Evolutionary conservation across 1,140 invertebrate genomes (phyloP).

Genomic region (Neodiprion fabricii): DNA sequence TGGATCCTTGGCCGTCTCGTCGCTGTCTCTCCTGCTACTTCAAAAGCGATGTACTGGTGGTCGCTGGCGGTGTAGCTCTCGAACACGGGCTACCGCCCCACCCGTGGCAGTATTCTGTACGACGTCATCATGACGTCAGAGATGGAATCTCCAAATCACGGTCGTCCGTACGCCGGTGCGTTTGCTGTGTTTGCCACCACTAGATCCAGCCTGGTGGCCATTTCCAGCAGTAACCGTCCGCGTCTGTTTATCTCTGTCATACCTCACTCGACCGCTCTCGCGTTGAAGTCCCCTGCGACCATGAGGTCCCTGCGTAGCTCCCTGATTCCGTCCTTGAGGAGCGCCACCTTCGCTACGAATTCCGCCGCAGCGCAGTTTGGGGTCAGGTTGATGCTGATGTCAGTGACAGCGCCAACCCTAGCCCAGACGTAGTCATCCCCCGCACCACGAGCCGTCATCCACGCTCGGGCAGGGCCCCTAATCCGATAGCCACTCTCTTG

Average conservation of each 20-base stretch:
- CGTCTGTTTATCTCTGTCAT: slow-evolving; percentile 13
- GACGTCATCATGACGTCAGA: slow-evolving; percentile 21
- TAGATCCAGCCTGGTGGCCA: no score
- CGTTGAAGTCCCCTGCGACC: slow-evolving; percentile 4
- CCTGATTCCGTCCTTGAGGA: slow-evolving; percentile 22
- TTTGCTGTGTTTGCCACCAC: no score
- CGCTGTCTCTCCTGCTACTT: slow-evolving; percentile 17
- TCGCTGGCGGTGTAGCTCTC: slow-evolving; percentile 26
- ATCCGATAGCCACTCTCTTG: slow-evolving; percentile 14
- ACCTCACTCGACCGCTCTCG: slow-evolving; percentile 20
- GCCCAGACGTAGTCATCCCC: slow-evolving; percentile 21
- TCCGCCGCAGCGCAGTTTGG: slow-evolving; percentile 22
- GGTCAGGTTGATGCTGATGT: slow-evolving; percentile 20
- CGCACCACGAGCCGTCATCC: slow-evolving; percentile 4
- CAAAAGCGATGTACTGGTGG: slow-evolving; percentile 26
- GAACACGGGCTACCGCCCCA: slow-evolving; percentile 19
- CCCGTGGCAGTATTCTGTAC: not conserved
- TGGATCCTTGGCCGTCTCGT: slow-evolving; percentile 7
- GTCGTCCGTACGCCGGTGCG: slow-evolving; percentile 9
- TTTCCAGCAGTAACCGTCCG: no score
- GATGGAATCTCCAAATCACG: slow-evolving; percentile 21
- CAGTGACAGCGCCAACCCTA: slow-evolving; percentile 3
- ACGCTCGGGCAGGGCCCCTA: slow-evolving; percentile 14
- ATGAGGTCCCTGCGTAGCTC: slow-evolving; percentile 19
- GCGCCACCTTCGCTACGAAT: slow-evolving; percentile 16